Base-by-base conservation (phyloP, 1,140 invertebrate genomes). In the Hestina assimilis region DNA sequence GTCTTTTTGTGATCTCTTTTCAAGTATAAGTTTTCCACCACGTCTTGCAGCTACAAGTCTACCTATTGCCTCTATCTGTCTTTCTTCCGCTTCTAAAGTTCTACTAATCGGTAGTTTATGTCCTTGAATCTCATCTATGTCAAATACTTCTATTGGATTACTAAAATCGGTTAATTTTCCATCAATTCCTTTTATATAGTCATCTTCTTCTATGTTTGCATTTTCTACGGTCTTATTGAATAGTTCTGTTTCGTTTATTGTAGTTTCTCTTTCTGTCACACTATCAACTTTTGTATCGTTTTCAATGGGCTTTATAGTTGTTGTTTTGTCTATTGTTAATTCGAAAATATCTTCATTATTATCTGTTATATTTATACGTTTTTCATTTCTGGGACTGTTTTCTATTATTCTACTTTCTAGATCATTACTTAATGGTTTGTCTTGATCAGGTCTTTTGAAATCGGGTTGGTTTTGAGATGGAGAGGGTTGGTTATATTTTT, bases 31-130 rank as follows among this genome's bases (percentile, higher is more conserved):
- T 59, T 86, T 88, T 2, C 73, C 77, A 12, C 75, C 81, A 14
- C 83, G 70, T 55, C 79, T 77, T 0, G 84, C 78, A 31, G 83
- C 83, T 40, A 89, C 55, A 4, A 87, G 60, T 57, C 87, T 75
- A 7, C 89, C 89, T 4, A 89, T 89, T 19, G 85, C 89, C 73
- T 89, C 89, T 43, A 89, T 89, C 59, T 89, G 89, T 53, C 72
- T 83, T 21, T 89, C 89, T 66, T 89, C 89, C 2, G 87, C 86
- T 67, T 87, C 78, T 38, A 89, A 64, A 33, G 79, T 82, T 77
- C 87, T 89, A 1, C 83, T 59, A 72, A 87, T 70, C 1, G 79
- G 53, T 56, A 67, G 43, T 41, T 81, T 83, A 31, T 84, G 79
- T n/a, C 69, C 75, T 46, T 82, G 86, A 19, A 66, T 69, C 21